These are phyloP conservation scores for Ellobius talpinus DNA, from an alignment of 2,113 vertebrate species.

Conservation along the genomic window DNA sequence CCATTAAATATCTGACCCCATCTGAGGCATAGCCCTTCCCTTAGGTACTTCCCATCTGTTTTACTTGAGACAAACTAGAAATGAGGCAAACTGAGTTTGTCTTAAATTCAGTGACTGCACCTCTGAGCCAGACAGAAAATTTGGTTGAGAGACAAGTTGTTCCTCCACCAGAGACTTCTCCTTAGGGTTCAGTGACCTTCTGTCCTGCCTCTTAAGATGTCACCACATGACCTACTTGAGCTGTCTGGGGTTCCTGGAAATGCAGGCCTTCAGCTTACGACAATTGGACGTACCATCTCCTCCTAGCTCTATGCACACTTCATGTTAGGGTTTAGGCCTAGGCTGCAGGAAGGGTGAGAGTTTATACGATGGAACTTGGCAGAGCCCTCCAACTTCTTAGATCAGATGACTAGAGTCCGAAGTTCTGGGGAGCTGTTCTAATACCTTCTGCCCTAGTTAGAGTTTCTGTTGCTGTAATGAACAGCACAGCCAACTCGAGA, in stretches of 20 bases:
- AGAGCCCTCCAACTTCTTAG: neutral
- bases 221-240: neutral
- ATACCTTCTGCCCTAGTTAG: neutral
- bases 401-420: neutral
- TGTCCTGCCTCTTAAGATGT: neutral
- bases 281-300: accelerated
- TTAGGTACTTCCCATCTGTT: neutral
- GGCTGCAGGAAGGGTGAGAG: too few species aligned
- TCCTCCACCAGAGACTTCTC: neutral
- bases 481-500: neutral
- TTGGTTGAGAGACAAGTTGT: neutral
- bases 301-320: accelerated
- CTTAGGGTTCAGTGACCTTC: neutral
- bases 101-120: neutral
- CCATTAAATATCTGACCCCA: accelerated
- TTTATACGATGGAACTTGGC: neutral
- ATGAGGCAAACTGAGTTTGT: neutral
- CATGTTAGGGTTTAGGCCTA: neutral
- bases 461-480: neutral
- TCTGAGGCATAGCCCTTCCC: neutral
- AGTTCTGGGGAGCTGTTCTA: neutral
- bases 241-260: neutral
- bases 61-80: neutral
- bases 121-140: neutral
- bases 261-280: neutral